Evolutionary conservation across 2,113 vertebrate genomes (phyloP).

Genomic region (Onychostruthus taczanowskii): DNA sequence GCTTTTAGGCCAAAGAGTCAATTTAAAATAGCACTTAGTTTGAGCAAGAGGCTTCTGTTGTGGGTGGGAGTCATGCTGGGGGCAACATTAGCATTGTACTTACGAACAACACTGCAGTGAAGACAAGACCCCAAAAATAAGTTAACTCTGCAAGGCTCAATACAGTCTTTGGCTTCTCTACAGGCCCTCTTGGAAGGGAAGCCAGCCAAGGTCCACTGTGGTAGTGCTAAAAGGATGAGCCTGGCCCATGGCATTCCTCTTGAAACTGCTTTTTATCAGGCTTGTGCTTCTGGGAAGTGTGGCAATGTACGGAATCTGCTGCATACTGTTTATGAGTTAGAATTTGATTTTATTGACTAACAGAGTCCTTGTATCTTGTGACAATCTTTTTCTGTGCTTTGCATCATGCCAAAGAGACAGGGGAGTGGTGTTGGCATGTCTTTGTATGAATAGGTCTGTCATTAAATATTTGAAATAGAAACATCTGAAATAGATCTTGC

Average conservation of each 20-base stretch:
- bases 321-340: neutral
- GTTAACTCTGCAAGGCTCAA: neutral
- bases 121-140: neutral
- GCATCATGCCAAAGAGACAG: slow-evolving; percentile 51
- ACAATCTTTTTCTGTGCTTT: slow-evolving; percentile 47
- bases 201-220: neutral
- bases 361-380: slow-evolving; percentile 31
- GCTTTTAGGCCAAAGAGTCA: neutral
- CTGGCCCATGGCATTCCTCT: neutral
- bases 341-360: slow-evolving; percentile 32
- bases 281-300: neutral
- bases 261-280: neutral
- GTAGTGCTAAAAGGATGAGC: neutral
- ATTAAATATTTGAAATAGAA: slow-evolving; percentile 69
- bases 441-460: slow-evolving; percentile 69
- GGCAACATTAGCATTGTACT: neutral
- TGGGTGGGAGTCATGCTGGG: slow-evolving; percentile 7
- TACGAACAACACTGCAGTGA: neutral
- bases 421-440: slow-evolving; percentile 67
- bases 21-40: slow-evolving; percentile 40
- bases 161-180: neutral
- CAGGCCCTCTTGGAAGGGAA: neutral
- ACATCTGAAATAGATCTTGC: slow-evolving; percentile 70
- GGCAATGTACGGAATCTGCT: neutral
- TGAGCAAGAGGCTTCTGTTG: slow-evolving; percentile 29